Evolutionary conservation across 2,888 invertebrate species (phyloP), one percentile per base, ranked within the genome.

Genomic region (Fragum fragum): DNA sequence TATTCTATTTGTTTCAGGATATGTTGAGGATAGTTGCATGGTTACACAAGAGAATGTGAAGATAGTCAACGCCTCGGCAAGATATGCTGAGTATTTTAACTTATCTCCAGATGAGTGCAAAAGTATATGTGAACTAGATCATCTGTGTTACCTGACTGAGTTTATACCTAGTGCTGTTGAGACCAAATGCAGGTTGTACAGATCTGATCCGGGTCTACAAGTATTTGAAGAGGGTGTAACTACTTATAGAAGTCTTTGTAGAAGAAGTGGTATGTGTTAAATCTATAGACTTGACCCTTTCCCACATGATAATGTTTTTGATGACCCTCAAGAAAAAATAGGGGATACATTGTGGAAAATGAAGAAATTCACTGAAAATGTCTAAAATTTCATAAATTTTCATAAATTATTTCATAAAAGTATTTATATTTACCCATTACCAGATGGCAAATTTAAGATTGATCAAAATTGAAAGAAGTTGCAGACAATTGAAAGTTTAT

Each of bases 11-110:
- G 9, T 47, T 47, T 47, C 47, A 47, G 47, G 47, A 3, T 47
- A 47, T 47, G 47, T 47, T 47, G 47, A 14, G 2, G 47, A 47
- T 47, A 28, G 28, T 7, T 57, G 57, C 26, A 57, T 57, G 57
- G 57, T 57, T 57, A 28, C 57, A 28, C 57, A 57, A 28, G 26
- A 57, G 18, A 57, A 57, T 57, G 28, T 28, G 28, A 57, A 23
- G 28, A 18, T 57, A 0, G 57, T 57, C 28, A 28, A 57, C 21
- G 26, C 1, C 57, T 28, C 26, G 6, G 11, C 57, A 14, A 23
- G 14, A 28, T 28, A 57, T 57, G 28, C 26, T 57, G 57, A 14
- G 21, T 28, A 26, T 9, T 9, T 9, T 57, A 18, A 28, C 18
- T 18, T 57, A 18, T 57, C 57, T 28, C 26, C 57, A 26, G 28